These are phyloP conservation scores for Lepidocyrtinus sp. DNA, from an alignment of 2,888 invertebrate genomes.

Conservation along the genomic window DNA sequence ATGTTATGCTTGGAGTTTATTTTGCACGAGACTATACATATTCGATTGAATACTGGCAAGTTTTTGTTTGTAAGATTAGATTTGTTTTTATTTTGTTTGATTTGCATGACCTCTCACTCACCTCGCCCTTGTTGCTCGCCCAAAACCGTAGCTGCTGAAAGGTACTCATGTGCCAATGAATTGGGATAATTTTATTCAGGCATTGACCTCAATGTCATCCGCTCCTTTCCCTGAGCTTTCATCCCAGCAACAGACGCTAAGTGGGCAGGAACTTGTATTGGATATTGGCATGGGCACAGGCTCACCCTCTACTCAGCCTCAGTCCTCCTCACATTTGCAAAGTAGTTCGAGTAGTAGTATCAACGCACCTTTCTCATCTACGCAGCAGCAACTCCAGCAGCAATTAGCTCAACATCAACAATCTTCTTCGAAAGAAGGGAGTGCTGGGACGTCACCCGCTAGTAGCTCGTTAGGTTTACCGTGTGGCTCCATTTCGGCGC, in stretches of 20 bases:
- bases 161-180: conserved; percentile 51
- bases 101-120: conserved; percentile 30
- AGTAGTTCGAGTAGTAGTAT: conserved; percentile 43
- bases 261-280: conserved; percentile 33
- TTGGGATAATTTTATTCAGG: conserved; percentile 74
- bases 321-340: conserved; percentile 19
- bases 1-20: too few species aligned
- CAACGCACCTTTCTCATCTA: conserved; percentile 33
- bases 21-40: too few species aligned
- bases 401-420: conserved; percentile 73
- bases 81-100: conserved; percentile 20
- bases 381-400: conserved; percentile 69
- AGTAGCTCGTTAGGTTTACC: conserved; percentile 47
- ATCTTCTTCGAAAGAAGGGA: conserved; percentile 71
- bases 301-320: not conserved
- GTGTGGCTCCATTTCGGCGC: conserved; percentile 39
- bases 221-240: conserved; percentile 72
- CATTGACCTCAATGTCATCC: conserved; percentile 84
- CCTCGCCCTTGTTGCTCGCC: conserved; percentile 19
- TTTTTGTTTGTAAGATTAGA: conserved; percentile 10
- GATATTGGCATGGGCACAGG: conserved; percentile 10
- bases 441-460: conserved; percentile 72
- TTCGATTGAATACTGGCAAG: too few species aligned
- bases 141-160: conserved; percentile 39
- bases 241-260: conserved; percentile 48